Conservation (phyloP, 2,888 invertebrate species). For the Mechanitis mazaeus region DNA sequence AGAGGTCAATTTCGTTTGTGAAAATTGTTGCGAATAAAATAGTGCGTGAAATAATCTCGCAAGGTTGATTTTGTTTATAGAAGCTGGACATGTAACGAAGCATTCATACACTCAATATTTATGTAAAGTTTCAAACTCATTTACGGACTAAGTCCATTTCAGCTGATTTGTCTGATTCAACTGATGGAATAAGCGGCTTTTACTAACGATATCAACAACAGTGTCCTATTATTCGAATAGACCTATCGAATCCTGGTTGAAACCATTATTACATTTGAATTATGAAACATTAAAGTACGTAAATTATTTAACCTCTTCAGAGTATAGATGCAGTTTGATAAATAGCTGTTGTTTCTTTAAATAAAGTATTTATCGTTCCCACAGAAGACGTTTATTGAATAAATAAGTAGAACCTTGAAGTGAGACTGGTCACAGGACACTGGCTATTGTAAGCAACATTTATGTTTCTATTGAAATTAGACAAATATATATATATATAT, state of each 20-base stretch:
- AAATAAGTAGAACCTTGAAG: constrained; percentile 60
- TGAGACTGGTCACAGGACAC: constrained; percentile 30
- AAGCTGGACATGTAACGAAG: constrained; percentile 52
- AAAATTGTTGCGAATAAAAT: constrained; percentile 67
- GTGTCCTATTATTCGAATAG: no score
- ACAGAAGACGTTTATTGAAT: constrained; percentile 69
- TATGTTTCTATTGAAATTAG: not conserved
- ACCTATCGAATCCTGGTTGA: no score
- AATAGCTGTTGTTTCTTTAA: constrained; percentile 65
- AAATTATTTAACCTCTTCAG: constrained; percentile 45
- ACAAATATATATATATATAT: not conserved
- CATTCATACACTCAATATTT: constrained; percentile 41
- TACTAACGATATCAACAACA: no score
- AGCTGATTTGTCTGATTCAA: no score
- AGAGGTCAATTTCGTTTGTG: constrained; percentile 61
- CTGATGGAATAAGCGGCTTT: no score
- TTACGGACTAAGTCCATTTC: not conserved
- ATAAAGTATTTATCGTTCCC: constrained; percentile 70
- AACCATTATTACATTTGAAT: no score
- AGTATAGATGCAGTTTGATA: constrained; percentile 64
- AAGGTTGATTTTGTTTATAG: constrained; percentile 68
- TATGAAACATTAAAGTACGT: constrained; percentile 9
- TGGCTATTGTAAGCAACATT: constrained; percentile 19
- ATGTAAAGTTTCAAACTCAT: constrained; percentile 4
- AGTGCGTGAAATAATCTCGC: constrained; percentile 69